Base-by-base conservation (phyloP, 2,113 vertebrate species). In the Pseudolaguvia tuberculata region DNA sequence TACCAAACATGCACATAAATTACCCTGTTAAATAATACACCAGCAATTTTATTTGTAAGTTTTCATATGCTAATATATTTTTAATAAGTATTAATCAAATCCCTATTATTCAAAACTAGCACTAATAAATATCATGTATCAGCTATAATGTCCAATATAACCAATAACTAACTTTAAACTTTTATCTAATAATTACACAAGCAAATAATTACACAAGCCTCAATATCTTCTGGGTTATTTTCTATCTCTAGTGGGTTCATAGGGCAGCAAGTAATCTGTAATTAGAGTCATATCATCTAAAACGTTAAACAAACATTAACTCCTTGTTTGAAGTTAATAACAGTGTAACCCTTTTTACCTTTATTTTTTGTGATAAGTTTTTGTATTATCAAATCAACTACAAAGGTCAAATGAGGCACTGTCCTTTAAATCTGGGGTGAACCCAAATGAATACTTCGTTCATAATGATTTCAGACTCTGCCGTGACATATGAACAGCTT, bases 401-500 rank as follows among this genome's bases (percentile, higher is more conserved):
- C 39, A 42, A 42, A 48, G 13, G n/a, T 63, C 20, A 14, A 1
- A 35, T 35, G 18, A n/a, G 20, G n/a, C 6, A 17, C 59, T 11
- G 21, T 14, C 14, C 21, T 18, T 47, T 47, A 17, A 62, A 11
- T 25, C 13, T 4, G 15, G 1, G 21, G 5, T 27, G 17, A 25
- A 5, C 42, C 21, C 0, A 25, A 65, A 48, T 21, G 21, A 50
- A 15, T 57, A 39, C 47, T 58, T 15, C 15, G 20, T 27, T 18
- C 13, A 70, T 74, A 1, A 20, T 52, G 2, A 52, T 78, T 25
- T 70, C 70, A 86, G 84, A 51, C 20, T 84, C 80, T 27, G 86
- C 85, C 56, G 89, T 92, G 83, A 86, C 85, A 5, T 81, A 89
- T 75, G 51, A 86, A 0, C 87, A 92, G 78, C 79, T 92, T 70